Evolutionary conservation across 1,140 invertebrate genomes (phyloP), one percentile per base, ranked within the genome.

Genomic region (Drosophila teissieri): DNA sequence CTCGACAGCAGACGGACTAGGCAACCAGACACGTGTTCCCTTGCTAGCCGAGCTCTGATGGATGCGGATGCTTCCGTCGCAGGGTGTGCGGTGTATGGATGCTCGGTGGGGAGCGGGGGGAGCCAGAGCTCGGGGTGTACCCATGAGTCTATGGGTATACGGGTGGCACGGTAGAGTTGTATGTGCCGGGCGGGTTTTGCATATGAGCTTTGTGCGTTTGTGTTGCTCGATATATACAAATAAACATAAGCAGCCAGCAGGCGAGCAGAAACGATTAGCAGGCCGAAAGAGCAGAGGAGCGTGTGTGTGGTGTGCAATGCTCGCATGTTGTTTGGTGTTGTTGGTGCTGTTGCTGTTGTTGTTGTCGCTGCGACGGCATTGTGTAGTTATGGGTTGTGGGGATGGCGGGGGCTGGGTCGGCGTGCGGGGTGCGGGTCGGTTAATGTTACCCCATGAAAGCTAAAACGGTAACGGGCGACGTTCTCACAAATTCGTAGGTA

Each of bases 171-270:
- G 63, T 68, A 69, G 49, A 55, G 62, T 55, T 85, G 73, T 67
- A 61, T 80, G 83, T 76, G 73, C 61, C 51, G 34, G 46, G 49
- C 40, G 48, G 40, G 48, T 65, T 63, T 81, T 86, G 83, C 83
- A 86, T 86, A 88, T 88, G 83, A 70, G 70, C 73, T 69, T 77
- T 72, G 84, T 90, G 84, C 77, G 84, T 80, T 80, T 89, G 84
- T 89, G 80, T 88, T 80, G 84, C 85, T 84, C 85, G 84, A 89
- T 89, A 89, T 89, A 89, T 89, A 89, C 84, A 89, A 89, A 89
- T 90, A 89, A 89, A 89, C 84, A 89, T 89, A 88, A 89, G 85
- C 85, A 74, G 73, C 57, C 73, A 89, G 77, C 84, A 89, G 84
- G 84, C 85, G 84, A 68, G 61, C 84, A 89, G 84, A 55, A 89